Conservation (phyloP, 2,888 invertebrate species). For the Ectemnius cavifrons region DNA sequence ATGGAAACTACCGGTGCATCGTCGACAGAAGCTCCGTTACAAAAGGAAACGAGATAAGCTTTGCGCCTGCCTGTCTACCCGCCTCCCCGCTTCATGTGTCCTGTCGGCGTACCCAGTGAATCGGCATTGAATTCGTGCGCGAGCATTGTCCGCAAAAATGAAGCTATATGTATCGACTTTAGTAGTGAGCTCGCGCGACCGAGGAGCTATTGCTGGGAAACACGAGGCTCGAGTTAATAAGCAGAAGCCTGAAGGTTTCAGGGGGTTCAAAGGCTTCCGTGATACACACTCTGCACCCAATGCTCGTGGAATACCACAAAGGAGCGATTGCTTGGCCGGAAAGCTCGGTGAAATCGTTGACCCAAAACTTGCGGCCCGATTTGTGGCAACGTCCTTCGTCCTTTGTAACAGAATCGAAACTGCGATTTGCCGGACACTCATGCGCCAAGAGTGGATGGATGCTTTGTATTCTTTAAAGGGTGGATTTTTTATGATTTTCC, state of each 20-base stretch:
- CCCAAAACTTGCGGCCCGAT: neutral
- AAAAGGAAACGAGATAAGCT: slow-evolving; percentile 52
- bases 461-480: neutral
- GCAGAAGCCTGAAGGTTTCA: neutral
- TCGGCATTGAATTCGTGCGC: slow-evolving; percentile 47
- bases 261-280: neutral
- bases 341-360: neutral
- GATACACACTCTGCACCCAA: neutral
- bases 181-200: neutral
- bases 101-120: slow-evolving; percentile 25
- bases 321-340: neutral
- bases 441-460: neutral
- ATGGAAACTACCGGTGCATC: slow-evolving; percentile 6
- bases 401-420: neutral
- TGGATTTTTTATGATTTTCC: neutral
- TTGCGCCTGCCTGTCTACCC: slow-evolving; percentile 23
- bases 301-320: too few relatives aligned
- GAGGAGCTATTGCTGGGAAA: slow-evolving; percentile 24
- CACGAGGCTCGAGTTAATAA: slow-evolving; percentile 42
- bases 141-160: slow-evolving; percentile 41
- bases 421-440: neutral
- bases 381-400: neutral
- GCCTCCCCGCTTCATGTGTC: slow-evolving; percentile 27
- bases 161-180: slow-evolving; percentile 34
- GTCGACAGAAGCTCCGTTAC: slow-evolving; percentile 19